A percentile compares a stretch with the other conserved stretches of the same genome.
phyloP scores from a whole-genome alignment of 2,113 vertebrate species.

The Colius striatus region DNA sequence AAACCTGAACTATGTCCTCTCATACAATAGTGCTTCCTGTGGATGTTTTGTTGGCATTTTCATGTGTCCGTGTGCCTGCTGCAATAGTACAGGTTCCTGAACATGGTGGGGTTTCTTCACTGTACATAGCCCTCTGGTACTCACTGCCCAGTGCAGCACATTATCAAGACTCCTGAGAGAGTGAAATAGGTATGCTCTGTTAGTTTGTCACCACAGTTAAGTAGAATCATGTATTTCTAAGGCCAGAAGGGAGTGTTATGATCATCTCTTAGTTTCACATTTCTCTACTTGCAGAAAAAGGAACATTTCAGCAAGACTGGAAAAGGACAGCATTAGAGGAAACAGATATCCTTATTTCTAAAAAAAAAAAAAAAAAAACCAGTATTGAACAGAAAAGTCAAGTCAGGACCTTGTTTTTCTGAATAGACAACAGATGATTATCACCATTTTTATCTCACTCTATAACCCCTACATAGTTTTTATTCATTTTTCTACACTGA shows the following conservation, averaged over 20 bases:
- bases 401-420: not conserved
- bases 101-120: not conserved
- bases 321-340: not conserved
- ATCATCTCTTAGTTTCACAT: not conserved
- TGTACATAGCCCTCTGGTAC: not conserved
- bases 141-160: not conserved
- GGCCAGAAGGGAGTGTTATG: not conserved
- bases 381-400: conserved; percentile 1
- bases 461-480: not conserved
- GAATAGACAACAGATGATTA: not conserved
- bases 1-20: not conserved
- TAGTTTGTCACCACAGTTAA: not conserved
- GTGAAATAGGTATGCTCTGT: no score
- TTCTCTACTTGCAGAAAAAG: not conserved
- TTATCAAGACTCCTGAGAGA: rapidly evolving
- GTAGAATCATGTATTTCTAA: not conserved
- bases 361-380: no score
- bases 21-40: not conserved
- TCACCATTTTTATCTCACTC: not conserved
- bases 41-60: not conserved
- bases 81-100: not conserved
- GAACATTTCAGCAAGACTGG: not conserved
- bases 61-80: not conserved
- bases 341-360: not conserved
- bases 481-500: not conserved